Evolutionary conservation across 2,797 vertebrate genomes (phyloP), one percentile per base, ranked within the genome.

Genomic region (Acanthurus leucopareius): DNA sequence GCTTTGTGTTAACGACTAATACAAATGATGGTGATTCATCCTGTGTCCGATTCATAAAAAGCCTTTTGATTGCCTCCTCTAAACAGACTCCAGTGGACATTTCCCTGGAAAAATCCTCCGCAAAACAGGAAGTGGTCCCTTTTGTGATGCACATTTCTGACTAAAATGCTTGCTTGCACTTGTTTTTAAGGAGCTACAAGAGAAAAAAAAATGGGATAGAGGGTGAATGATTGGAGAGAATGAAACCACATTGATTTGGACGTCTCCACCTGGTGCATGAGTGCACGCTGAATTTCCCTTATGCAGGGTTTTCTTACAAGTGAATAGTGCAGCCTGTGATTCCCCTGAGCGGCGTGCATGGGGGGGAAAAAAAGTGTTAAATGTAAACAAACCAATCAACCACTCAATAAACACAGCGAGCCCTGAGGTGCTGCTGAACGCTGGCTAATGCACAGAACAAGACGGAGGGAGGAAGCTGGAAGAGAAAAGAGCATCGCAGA

Each of bases 321-420:
- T 25, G 64, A 84, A 63, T 57, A 22, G 66, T 47, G 73, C 56
- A 63, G 20, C 66, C 79, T 77, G 80, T 79, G 88, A 87, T 80
- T 93, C 90, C 75, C 85, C 86, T 17, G 35, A 88, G 59, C 79
- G 68, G 71, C 35, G 25, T 62, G 73, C 58, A 67, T 2, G 28
- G 38, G 57, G 17, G 44, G 35, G 6, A 44, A 60, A 63, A 80
- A 82, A 80, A 54, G 65, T 70, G 79, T 86, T 87, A 74, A 88
- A 89, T 3, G 45, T 84, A 91, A 91, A 89, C 89, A 91, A 88
- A 89, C 86, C 90, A 88, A 88, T 89, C 79, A 83, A 78, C 63
- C 79, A 83, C 87, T 92, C 91, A 85, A 93, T 91, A 87, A 78
- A 79, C 79, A 72, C 83, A 71, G 79, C n/a, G 3, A 52, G 73